Evolutionary conservation across 2,113 vertebrate species (phyloP).

Genomic region (Polypterus senegalus): DNA sequence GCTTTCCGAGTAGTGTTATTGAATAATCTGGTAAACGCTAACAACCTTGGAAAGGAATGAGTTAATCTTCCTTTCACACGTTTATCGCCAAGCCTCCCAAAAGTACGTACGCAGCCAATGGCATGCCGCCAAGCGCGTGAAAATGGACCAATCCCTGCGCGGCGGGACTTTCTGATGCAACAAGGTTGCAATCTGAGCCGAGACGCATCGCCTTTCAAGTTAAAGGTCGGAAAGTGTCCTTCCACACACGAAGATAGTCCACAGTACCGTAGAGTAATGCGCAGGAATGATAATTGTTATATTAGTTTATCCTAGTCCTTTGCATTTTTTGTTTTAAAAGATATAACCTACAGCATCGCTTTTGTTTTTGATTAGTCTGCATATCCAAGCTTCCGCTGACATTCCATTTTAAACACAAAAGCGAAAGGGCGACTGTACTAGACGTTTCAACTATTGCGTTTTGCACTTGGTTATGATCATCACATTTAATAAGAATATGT

Average conservation of each 20-base stretch:
- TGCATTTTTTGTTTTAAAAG: too few species aligned
- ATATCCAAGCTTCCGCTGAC: too few species aligned
- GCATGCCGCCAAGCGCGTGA: constrained; percentile 7
- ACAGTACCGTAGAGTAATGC: constrained; percentile 30
- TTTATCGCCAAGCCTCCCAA: constrained; percentile 11
- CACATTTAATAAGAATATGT: too few species aligned
- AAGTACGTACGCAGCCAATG: constrained; percentile 34
- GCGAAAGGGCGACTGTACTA: background rate
- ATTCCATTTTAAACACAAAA: background rate
- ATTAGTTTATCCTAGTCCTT: background rate
- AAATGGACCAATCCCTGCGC: constrained; percentile 38
- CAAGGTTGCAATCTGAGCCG: constrained; percentile 48
- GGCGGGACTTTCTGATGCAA: constrained; percentile 55
- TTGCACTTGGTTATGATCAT: background rate
- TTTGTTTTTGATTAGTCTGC: too few species aligned
- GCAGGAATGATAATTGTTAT: constrained; percentile 1
- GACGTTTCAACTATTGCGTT: background rate
- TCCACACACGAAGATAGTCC: constrained; percentile 30
- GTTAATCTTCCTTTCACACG: background rate
- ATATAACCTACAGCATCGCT: too few species aligned
- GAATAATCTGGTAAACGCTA: background rate
- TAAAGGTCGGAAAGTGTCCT: constrained; percentile 36
- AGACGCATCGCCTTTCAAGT: constrained; percentile 12
- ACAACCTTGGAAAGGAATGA: background rate
- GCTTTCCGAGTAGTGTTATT: background rate